Base-by-base conservation (phyloP, 2,888 invertebrate species). In the Melanophora roralis region DNA sequence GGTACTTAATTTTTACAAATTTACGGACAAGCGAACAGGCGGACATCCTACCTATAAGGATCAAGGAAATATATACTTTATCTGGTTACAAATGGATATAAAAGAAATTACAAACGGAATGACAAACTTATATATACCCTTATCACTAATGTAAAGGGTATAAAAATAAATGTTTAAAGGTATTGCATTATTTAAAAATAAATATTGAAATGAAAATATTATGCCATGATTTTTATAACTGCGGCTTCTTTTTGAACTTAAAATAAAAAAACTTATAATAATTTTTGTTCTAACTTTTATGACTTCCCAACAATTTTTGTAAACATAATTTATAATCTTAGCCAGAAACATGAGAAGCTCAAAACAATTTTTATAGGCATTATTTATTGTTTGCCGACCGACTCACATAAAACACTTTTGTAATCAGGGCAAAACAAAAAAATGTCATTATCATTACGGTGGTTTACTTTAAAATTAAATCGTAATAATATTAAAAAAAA, bases 141-240 rank as follows among this genome's bases (percentile, higher is more conserved):
- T n/a, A n/a, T n/a, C n/a, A n/a, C n/a, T n/a, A n/a, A n/a, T n/a
- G n/a, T n/a, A n/a, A n/a, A n/a, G n/a, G n/a, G n/a, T n/a, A n/a
- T n/a, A n/a, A n/a, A n/a, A n/a, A n/a, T n/a, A n/a, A n/a, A n/a
- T n/a, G n/a, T 43, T 43, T 43, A 14, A 43, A 14, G 16, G 16
- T 43, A 43, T 57, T 57, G 32, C 45, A 49, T 59, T 69, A 38
- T 57, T 23, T 59, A 49, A 5, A 38, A 59, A 69, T 60, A 38
- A 23, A 14, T 8, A 21, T 9, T 49, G 3, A 60, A 55, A 40
- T 43, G 6, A 23, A 49, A 23, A 12, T 23, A 49, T 49, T 49
- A n/a, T 11, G 21, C 19, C 47, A 27, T 7, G 3, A 14, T 27
- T 27, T 51, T 51, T 27, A 59, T 59, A 34, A 21, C 3, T 8